Base-by-base conservation (phyloP, 2,888 invertebrate genomes). In the Aphodius granarius region DNA sequence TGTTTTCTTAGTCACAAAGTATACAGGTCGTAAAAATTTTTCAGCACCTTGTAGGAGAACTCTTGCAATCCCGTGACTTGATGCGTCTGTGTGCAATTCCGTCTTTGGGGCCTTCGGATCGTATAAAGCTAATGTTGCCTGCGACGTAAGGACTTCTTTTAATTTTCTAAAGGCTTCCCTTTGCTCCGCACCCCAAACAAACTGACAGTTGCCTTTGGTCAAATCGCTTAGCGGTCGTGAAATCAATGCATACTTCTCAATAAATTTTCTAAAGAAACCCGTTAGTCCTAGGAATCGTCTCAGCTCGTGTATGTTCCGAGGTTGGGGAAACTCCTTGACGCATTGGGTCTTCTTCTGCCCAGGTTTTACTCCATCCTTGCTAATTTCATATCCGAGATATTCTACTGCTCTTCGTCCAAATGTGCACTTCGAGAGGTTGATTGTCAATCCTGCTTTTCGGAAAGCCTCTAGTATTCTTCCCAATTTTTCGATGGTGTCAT, bases 51-150 rank as follows among this genome's bases (percentile, higher is more conserved):
- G 83, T n/a, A 83, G 21, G 9, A 83, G 70, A 5, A 82, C 80
- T 2, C 79, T 9, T 0, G 78, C 81, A 3, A 82, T 13, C 0
- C 84, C 83, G 5, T 66, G 4, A 20, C 77, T 72, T 71, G 81
- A 81, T 9, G 82, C 83, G 75, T 84, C 82, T 5, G 81, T 83
- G 76, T 83, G 83, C 13, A 82, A n/a, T 73, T 83, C 81, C 9
- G 79, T 83, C 15, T 22, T 76, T 22, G 0, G 17, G 18, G 64
- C 21, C 63, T 70, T n/a, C 15, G 72, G 66, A 66, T 73, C 66
- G 21, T 73, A 78, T 66, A 77, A 64, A 21, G 66, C 16, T 6
- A 66, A 19, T 62, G 68, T 68, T 18, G 63, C n/a, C 9, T 68
- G 15, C 17, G 15, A 66, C 13, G 71, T 73, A n/a, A 78, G 65